A percentile compares a stretch with the other conserved stretches of the same genome.
Evolutionary conservation across 2,113 vertebrate genomes (phyloP).

Genomic region (Oncorhynchus nerka): DNA sequence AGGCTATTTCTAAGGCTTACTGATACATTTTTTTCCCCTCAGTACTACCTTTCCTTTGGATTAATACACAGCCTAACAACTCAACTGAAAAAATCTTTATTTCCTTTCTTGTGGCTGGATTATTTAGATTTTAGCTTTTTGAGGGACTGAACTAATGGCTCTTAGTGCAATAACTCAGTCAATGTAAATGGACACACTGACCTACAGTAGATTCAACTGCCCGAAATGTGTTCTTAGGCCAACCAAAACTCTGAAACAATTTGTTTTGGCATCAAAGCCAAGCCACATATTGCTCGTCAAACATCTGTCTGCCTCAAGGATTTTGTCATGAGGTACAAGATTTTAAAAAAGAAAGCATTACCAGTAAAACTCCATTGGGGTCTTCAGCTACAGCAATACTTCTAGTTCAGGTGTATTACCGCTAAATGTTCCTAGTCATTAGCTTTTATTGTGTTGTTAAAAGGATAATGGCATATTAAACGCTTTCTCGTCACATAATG

Average conservation of each 20-base stretch:
- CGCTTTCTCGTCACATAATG: conserved; percentile 16
- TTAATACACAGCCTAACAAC: too few species aligned
- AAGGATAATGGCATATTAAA: conserved; percentile 22
- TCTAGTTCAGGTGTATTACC: neutral
- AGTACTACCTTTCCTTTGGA: too few species aligned
- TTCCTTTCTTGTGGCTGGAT: too few species aligned
- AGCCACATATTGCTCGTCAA: conserved; percentile 21
- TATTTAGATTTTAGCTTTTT: too few species aligned
- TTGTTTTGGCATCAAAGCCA: conserved; percentile 42
- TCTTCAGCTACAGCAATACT: neutral
- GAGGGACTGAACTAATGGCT: too few species aligned
- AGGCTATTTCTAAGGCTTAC: too few species aligned
- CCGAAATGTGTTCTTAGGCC: conserved; percentile 17
- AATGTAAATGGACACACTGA: too few species aligned
- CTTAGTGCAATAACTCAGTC: too few species aligned
- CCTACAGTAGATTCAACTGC: too few species aligned
- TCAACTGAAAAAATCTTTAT: too few species aligned
- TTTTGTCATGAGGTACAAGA: neutral
- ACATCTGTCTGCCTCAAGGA: conserved; percentile 16
- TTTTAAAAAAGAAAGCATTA: neutral
- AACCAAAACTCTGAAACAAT: conserved; percentile 15
- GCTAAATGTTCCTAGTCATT: conserved; percentile 18
- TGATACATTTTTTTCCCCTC: too few species aligned
- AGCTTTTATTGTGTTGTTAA: conserved; percentile 11
- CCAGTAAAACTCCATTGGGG: neutral